Evolutionary conservation across 2,113 vertebrate genomes (phyloP).

Genomic region (Cynoglossus semilaevis): DNA sequence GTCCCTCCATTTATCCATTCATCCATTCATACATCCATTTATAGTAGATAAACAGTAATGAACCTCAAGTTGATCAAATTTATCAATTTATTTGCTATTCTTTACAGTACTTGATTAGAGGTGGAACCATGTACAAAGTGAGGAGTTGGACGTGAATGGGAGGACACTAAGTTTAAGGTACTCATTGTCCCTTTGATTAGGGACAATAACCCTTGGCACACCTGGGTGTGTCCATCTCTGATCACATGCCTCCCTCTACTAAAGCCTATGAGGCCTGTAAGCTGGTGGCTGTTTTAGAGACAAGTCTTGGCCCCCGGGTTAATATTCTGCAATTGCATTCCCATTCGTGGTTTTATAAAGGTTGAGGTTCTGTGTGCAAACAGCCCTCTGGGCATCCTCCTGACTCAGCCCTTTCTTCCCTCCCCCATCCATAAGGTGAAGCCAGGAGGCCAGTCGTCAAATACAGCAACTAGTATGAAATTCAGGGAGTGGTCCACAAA

Average conservation of each 20-base stretch:
- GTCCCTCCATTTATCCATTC: no score
- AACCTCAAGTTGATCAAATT: no score
- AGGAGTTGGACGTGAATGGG: no score
- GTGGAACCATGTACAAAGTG: no score
- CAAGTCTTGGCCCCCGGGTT: conserved; percentile 39
- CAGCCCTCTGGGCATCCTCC: conserved; percentile 52
- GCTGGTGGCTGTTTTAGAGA: conserved; percentile 45
- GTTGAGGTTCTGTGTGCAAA: conserved; percentile 70
- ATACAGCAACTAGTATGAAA: conserved; percentile 62
- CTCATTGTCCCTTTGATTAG: conserved; percentile 8
- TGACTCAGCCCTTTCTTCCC: conserved; percentile 49
- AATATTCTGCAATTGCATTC: conserved; percentile 49
- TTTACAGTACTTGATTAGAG: no score
- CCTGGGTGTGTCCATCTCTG: conserved; percentile 29
- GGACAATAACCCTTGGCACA: conserved; percentile 21
- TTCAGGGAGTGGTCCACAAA: conserved; percentile 62
- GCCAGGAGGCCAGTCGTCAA: conserved; percentile 49
- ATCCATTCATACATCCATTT: no score
- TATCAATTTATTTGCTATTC: no score
- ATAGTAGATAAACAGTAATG: no score
- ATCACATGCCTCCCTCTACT: conserved; percentile 35
- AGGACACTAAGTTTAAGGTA: no score
- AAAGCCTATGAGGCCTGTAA: conserved; percentile 48
- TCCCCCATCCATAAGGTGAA: conserved; percentile 39
- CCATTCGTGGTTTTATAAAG: conserved; percentile 56